phyloP scores from a whole-genome alignment of 2,113 vertebrate species.

The Ptychochromis oligacanthus region DNA sequence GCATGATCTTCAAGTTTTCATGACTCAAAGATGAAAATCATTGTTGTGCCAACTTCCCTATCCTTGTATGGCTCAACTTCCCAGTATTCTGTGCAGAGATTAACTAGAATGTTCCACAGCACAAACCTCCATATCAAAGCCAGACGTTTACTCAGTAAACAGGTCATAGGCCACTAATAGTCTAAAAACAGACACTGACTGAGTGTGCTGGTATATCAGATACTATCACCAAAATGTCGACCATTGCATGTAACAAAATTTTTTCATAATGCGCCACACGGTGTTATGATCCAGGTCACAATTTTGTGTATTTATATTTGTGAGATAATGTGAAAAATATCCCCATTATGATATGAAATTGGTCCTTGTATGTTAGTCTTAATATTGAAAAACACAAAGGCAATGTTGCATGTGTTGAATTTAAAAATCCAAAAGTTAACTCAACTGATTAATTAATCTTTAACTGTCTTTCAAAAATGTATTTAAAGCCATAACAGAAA shows the following conservation, averaged over 20 bases:
- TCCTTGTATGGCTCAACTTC: conserved; percentile 17
- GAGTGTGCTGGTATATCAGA: neutral
- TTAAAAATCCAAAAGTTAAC: neutral
- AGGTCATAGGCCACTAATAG: conserved; percentile 24
- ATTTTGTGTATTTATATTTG: too few relatives aligned
- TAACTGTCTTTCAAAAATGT: neutral
- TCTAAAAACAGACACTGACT: conserved; percentile 32
- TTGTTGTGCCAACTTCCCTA: neutral
- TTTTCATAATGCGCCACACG: neutral
- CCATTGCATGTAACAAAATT: neutral
- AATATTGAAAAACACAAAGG: neutral
- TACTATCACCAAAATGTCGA: neutral
- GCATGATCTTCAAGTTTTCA: neutral
- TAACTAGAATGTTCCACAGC: conserved; percentile 34
- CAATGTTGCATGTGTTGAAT: neutral
- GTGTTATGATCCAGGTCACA: too few relatives aligned
- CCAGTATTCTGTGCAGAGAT: conserved; percentile 36
- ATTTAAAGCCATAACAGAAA: neutral
- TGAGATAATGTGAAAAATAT: neutral
- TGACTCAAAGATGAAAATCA: neutral
- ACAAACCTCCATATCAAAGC: conserved; percentile 14
- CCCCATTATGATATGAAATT: neutral
- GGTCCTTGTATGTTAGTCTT: neutral
- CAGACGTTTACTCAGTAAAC: conserved; percentile 57
- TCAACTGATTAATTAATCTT: neutral